A percentile compares a stretch with the other conserved stretches of the same genome.
Evolutionary conservation across 2,888 invertebrate genomes (phyloP).

Genomic region (Eustalomyia histrio): DNA sequence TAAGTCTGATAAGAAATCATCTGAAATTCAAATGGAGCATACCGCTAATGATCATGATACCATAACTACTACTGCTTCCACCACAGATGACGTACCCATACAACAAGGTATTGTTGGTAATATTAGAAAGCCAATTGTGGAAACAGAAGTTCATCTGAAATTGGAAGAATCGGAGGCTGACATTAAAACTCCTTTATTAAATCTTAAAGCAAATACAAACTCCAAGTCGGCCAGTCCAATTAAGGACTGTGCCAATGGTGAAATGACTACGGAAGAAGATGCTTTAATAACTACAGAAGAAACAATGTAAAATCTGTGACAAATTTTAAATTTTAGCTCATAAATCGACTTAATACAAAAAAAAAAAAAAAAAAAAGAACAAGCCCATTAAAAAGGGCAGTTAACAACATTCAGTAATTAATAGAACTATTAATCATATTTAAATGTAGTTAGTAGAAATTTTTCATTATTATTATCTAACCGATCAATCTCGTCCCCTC

Average conservation of each 20-base stretch:
- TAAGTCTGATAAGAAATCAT: slow-evolving; percentile 67
- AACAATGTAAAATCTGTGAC: slow-evolving; percentile 52
- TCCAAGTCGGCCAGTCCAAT: slow-evolving; percentile 66
- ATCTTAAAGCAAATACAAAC: slow-evolving; percentile 70
- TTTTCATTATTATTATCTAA: background rate
- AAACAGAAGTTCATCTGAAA: slow-evolving; percentile 55
- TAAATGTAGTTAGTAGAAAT: slow-evolving; percentile 42
- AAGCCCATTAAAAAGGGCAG: slow-evolving; percentile 14
- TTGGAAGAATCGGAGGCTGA: slow-evolving; percentile 71
- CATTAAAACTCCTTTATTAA: slow-evolving; percentile 75
- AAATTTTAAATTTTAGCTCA: slow-evolving; percentile 44
- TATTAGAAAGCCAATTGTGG: slow-evolving; percentile 41
- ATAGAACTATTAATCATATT: slow-evolving; percentile 37
- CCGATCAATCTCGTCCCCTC: background rate
- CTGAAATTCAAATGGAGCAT: slow-evolving; percentile 50
- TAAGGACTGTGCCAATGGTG: slow-evolving; percentile 58
- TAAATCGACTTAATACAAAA: slow-evolving; percentile 14
- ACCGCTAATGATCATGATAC: slow-evolving; percentile 38
- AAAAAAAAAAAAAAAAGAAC: no score
- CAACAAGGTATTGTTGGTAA: slow-evolving; percentile 52
- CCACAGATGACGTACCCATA: slow-evolving; percentile 63
- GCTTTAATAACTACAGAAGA: slow-evolving; percentile 65
- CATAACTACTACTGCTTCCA: background rate
- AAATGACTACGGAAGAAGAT: slow-evolving; percentile 63
- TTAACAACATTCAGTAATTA: slow-evolving; percentile 34